Base-by-base conservation (phyloP, 1,140 invertebrate species). In the Drosophila erecta region DNA sequence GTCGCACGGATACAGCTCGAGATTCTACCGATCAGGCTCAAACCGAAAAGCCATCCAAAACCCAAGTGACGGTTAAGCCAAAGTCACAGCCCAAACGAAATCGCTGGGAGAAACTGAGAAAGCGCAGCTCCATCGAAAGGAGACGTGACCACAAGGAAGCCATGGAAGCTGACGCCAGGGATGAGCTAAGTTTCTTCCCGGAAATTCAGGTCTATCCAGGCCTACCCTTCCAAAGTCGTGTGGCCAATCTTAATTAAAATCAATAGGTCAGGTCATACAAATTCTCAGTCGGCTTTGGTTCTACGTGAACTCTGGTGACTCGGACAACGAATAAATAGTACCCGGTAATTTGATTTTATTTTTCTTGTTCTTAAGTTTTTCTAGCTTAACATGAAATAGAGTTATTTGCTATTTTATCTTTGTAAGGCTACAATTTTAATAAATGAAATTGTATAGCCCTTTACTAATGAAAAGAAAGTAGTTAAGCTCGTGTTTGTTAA, bases 211-310 rank as follows among this genome's bases (percentile, higher is more conserved):
- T 87, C 20, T 87, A 67, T 20, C 40, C 47, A 0, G 83, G 84
- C 11, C 76, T 47, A 46, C 79, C 83, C 0, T 87, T 87, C 33
- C 83, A 87, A 33, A 76, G 38, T 40, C 44, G 33, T 4, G 78
- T 89, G 6, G 58, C 61, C 15, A 87, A 87, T 60, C 59, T 87
- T 22, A 87, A 80, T 46, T 87, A 65, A 70, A 0, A 46, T 6
- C 2, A 2, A 11, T 22, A 6, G 5, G 20, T 3, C 22, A 47
- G 2, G 6, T 30, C 27, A 30, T 30, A 8, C 8, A 7, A 14
- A 7, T 30, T 4, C 14, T 24, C n/a, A 30, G 11, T 0, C 30
- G 14, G 14, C 1, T 14, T 49, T 49, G 46, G 7, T 30, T 30
- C 10, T 30, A 30, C 3, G 7, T 30, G 30, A 30, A 10, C 30